These are phyloP conservation scores for Nansenia antarctica DNA, from an alignment of 2,113 vertebrate species.

Conservation along the genomic window DNA sequence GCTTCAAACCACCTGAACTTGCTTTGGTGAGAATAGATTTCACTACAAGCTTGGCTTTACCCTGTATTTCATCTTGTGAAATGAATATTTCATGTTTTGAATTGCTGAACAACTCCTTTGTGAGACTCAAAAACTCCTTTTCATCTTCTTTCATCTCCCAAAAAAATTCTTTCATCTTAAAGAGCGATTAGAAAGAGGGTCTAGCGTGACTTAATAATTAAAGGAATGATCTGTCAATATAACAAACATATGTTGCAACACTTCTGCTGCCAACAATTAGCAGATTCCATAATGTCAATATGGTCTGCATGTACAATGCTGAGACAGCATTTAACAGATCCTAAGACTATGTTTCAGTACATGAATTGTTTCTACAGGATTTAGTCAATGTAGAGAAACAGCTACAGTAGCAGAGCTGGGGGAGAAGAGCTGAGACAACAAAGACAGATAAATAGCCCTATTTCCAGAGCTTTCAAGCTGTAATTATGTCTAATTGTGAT, in stretches of 20 bases:
- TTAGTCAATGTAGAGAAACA: conserved; percentile 27
- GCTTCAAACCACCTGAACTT: background rate
- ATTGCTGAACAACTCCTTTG: background rate
- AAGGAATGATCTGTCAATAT: too few relatives aligned
- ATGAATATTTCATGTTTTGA: background rate
- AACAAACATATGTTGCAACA: background rate
- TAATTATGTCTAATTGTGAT: conserved; percentile 72
- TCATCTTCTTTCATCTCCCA: too few relatives aligned
- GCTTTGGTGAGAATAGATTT: background rate
- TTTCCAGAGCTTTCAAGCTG: conserved; percentile 60
- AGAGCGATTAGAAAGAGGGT: too few relatives aligned
- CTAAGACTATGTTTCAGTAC: too few relatives aligned
- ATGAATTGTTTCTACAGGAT: background rate
- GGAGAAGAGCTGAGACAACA: conserved; percentile 61
- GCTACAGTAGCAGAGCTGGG: conserved; percentile 62
- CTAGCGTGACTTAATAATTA: too few relatives aligned
- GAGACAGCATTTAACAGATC: background rate
- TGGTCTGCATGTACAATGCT: background rate
- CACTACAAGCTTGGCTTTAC: background rate
- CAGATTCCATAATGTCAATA: too few relatives aligned
- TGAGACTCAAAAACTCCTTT: background rate
- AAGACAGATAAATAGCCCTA: conserved; percentile 63
- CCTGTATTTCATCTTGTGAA: background rate
- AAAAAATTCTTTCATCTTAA: background rate
- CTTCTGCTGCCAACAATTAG: background rate